Conservation (phyloP, 2,888 invertebrate genomes). For the Oligia strigilis region DNA sequence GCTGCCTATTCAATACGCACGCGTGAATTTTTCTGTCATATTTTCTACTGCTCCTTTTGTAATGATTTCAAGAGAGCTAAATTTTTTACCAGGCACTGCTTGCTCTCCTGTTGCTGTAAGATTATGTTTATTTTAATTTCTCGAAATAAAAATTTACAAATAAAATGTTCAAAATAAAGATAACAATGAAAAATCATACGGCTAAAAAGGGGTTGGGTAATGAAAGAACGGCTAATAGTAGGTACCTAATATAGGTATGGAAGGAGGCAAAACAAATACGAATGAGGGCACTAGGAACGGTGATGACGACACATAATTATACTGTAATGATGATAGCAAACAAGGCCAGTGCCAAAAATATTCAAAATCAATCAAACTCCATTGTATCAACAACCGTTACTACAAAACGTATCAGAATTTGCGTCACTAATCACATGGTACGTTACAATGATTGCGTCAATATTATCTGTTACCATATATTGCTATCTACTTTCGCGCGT, state of each 20-base stretch:
- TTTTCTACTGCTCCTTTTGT: not conserved
- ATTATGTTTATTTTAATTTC: not conserved
- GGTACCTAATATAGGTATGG: not conserved
- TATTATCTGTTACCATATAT: slow-evolving; percentile 54
- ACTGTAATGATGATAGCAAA: not conserved
- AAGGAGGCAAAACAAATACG: not conserved
- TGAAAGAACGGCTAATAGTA: not conserved
- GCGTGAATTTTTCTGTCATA: too few species aligned
- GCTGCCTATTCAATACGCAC: not conserved
- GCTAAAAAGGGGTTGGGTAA: not conserved
- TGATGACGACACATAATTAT: not conserved
- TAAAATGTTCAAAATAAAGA: not conserved
- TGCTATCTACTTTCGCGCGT: slow-evolving; percentile 58
- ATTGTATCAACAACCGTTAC: slow-evolving; percentile 29
- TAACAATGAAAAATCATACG: not conserved
- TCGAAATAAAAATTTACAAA: not conserved
- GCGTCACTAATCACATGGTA: slow-evolving; percentile 34
- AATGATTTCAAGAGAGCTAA: not conserved
- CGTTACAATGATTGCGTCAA: slow-evolving; percentile 44
- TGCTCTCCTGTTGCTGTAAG: not conserved
- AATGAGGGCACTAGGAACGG: not conserved
- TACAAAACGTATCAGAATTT: slow-evolving; percentile 25
- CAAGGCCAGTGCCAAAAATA: not conserved
- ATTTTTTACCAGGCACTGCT: not conserved
- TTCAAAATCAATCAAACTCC: not conserved